Percentiles rank a stretch among this genome's conserved stretches.
Evolutionary conservation across 1,140 invertebrate species (phyloP).

Genomic region (Piezodorus guildinii): DNA sequence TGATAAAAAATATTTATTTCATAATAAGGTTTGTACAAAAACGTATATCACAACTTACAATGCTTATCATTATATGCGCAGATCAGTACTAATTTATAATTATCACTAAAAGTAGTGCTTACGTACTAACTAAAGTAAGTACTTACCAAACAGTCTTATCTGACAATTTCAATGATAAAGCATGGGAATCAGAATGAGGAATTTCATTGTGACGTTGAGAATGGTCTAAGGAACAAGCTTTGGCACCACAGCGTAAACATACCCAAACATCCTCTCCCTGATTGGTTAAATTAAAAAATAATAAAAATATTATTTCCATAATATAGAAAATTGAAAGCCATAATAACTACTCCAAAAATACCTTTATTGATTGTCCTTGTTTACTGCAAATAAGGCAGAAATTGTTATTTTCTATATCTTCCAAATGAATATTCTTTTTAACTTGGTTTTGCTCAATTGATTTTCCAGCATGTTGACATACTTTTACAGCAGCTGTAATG

Average conservation of each 20-base stretch:
- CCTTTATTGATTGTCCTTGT: slow-evolving; percentile 6
- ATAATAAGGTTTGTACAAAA: too few species aligned
- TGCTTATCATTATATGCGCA: too few species aligned
- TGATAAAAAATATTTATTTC: too few species aligned
- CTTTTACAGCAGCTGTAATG: background rate
- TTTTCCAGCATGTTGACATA: slow-evolving; percentile 11
- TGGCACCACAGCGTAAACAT: slow-evolving; percentile 48
- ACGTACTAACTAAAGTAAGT: too few species aligned
- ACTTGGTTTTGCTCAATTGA: slow-evolving; percentile 16
- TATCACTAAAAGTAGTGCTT: too few species aligned
- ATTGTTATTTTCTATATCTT: slow-evolving; percentile 11
- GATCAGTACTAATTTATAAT: too few species aligned
- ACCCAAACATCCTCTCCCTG: slow-evolving; percentile 34
- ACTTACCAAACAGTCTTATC: slow-evolving; percentile 62
- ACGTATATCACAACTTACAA: too few species aligned
- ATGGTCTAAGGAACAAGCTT: slow-evolving; percentile 66
- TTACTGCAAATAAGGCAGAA: slow-evolving; percentile 13
- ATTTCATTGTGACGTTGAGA: slow-evolving; percentile 63
- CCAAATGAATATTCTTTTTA: slow-evolving; percentile 11
- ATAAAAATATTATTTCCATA: too few species aligned
- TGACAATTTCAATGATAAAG: slow-evolving; percentile 56
- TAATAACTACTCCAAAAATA: background rate
- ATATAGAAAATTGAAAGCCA: background rate
- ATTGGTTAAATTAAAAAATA: too few species aligned
- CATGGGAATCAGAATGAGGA: slow-evolving; percentile 62